Percentiles rank a stretch among this genome's conserved stretches.
Conservation (phyloP, 2,113 vertebrate species). For the Dicerorhinus sumatrensis region DNA sequence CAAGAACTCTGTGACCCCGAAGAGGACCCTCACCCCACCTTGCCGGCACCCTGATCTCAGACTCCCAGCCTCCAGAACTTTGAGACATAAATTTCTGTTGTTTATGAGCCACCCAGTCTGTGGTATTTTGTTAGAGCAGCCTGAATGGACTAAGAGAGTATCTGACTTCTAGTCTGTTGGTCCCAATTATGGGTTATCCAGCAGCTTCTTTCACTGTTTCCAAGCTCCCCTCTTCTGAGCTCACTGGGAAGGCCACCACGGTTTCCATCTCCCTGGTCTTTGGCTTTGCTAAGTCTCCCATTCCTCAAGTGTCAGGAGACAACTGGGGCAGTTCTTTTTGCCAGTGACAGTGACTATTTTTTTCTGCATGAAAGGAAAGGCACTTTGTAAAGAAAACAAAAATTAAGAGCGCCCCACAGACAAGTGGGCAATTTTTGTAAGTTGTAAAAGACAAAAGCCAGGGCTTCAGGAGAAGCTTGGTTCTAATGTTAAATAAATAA, state of each 20-base stretch:
- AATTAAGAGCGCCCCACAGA: neutral
- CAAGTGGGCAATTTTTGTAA: neutral
- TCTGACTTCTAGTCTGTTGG: neutral
- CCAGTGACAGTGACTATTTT: neutral
- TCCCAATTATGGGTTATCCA: neutral
- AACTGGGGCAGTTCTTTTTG: neutral
- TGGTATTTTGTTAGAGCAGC: neutral
- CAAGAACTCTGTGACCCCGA: neutral
- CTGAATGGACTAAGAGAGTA: fast-evolving
- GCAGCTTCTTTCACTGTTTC: neutral
- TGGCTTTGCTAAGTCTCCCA: neutral
- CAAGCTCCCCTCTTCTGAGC: neutral
- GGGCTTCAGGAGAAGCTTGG: neutral
- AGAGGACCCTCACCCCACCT: no score
- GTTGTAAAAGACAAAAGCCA: neutral
- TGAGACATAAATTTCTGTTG: no score
- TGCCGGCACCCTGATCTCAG: neutral
- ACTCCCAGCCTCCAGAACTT: neutral
- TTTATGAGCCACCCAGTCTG: neutral
- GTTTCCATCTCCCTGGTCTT: neutral
- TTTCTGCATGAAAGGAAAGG: neutral
- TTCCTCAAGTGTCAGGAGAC: neutral
- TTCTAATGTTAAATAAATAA: neutral
- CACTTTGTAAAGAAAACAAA: neutral
- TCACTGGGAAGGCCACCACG: neutral